phyloP scores from a whole-genome alignment of 1,140 invertebrate species.

The Maconellicoccus hirsutus region DNA sequence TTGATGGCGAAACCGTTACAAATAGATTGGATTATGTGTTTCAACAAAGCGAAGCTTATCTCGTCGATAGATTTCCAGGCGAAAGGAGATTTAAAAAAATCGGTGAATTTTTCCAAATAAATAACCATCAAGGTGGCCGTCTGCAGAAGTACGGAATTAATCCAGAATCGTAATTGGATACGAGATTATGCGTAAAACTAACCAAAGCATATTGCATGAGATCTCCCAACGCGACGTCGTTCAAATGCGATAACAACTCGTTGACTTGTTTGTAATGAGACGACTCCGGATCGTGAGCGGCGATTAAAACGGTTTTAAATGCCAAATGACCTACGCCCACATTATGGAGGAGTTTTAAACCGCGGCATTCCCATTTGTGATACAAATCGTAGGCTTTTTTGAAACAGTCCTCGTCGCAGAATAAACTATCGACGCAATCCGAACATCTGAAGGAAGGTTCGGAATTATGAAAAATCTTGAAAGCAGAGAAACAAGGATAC shows the following conservation, averaged over 20 bases:
- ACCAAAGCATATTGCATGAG: constrained; percentile 53
- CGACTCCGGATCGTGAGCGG: constrained; percentile 29
- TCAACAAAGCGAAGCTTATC: constrained; percentile 49
- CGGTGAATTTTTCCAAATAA: constrained; percentile 42
- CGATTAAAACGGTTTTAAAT: constrained; percentile 46
- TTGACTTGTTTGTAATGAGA: constrained; percentile 34
- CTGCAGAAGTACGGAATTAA: constrained; percentile 37
- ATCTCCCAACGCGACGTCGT: constrained; percentile 45
- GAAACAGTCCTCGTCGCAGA: constrained; percentile 52
- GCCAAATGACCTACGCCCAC: constrained; percentile 66
- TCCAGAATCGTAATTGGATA: neutral
- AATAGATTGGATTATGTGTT: constrained; percentile 62
- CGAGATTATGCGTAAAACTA: no score
- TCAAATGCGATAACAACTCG: constrained; percentile 47
- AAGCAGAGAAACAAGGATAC: constrained; percentile 29
- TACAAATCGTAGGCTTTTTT: constrained; percentile 44
- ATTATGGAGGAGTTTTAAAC: constrained; percentile 46
- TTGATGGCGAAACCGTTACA: constrained; percentile 67
- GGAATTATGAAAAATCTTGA: no score
- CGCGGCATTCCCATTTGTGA: constrained; percentile 63
- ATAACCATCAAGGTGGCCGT: constrained; percentile 43
- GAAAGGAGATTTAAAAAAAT: constrained; percentile 38
- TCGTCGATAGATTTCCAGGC: neutral
- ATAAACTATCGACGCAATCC: constrained; percentile 48
- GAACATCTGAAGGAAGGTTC: constrained; percentile 42